A percentile compares a stretch with the other conserved stretches of the same genome.
phyloP scores from a whole-genome alignment of 2,797 vertebrate genomes.

The Gallinago solitaria region DNA sequence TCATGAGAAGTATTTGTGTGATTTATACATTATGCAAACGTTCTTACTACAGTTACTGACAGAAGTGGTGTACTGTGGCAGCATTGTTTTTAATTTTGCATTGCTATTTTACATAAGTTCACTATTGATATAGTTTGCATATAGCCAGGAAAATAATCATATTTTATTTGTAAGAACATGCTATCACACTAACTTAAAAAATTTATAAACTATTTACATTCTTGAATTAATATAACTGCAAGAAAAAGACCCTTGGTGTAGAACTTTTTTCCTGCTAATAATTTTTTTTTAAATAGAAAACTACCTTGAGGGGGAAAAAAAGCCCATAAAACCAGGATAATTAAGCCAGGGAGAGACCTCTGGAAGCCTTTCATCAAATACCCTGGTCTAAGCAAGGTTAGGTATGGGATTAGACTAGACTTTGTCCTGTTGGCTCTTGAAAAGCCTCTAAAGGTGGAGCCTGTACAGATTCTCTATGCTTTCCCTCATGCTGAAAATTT shows the following conservation, averaged over 20 bases:
- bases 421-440: background rate
- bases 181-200: background rate
- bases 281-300: background rate
- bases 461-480: background rate
- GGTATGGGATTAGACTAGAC: background rate
- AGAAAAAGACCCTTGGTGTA: background rate
- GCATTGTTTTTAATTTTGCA: background rate
- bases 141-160: background rate
- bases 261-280: background rate
- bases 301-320: background rate
- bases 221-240: background rate
- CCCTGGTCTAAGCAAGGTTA: background rate
- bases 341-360: background rate
- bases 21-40: conserved; percentile 23
- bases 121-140: background rate
- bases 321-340: background rate
- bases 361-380: background rate
- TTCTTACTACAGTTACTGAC: background rate
- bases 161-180: background rate
- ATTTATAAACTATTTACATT: background rate
- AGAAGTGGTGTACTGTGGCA: background rate
- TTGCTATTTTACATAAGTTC: background rate
- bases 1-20: conserved; percentile 6
- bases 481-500: background rate
- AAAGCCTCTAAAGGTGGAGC: background rate